Evolutionary conservation across 2,797 vertebrate genomes (phyloP).

Genomic region (Chrosomus eos): DNA sequence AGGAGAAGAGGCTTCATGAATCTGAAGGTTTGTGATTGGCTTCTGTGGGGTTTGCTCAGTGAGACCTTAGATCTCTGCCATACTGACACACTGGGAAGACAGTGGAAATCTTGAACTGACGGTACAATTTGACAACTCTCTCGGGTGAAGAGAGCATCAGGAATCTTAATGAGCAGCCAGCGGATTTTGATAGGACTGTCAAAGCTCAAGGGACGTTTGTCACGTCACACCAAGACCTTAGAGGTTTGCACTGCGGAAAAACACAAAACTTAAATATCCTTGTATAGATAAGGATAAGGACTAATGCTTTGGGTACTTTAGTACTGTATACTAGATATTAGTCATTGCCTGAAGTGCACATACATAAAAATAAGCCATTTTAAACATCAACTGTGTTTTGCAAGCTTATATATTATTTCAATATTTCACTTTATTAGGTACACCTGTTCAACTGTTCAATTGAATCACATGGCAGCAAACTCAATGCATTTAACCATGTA

Average conservation of each 20-base stretch:
- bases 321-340: too few species aligned
- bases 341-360: too few species aligned
- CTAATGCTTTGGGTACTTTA: background rate
- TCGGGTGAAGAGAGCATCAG: slow-evolving; percentile 53
- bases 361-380: too few species aligned
- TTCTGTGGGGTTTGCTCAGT: slow-evolving; percentile 33
- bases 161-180: slow-evolving; percentile 58
- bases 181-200: slow-evolving; percentile 39
- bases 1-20: slow-evolving; percentile 43
- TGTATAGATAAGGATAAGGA: background rate
- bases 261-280: slow-evolving; percentile 2
- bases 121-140: slow-evolving; percentile 63
- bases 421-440: background rate
- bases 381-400: too few species aligned
- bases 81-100: slow-evolving; percentile 52
- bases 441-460: background rate
- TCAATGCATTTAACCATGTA: background rate
- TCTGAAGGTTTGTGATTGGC: slow-evolving; percentile 53
- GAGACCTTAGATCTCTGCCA: slow-evolving; percentile 57
- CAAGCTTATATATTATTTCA: too few species aligned
- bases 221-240: slow-evolving; percentile 41
- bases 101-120: slow-evolving; percentile 53
- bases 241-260: slow-evolving; percentile 24
- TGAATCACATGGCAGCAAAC: background rate
- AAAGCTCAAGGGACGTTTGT: slow-evolving; percentile 41